These are phyloP conservation scores for Mustela nigripes DNA, from an alignment of 2,113 vertebrate genomes.

Conservation along the genomic window DNA sequence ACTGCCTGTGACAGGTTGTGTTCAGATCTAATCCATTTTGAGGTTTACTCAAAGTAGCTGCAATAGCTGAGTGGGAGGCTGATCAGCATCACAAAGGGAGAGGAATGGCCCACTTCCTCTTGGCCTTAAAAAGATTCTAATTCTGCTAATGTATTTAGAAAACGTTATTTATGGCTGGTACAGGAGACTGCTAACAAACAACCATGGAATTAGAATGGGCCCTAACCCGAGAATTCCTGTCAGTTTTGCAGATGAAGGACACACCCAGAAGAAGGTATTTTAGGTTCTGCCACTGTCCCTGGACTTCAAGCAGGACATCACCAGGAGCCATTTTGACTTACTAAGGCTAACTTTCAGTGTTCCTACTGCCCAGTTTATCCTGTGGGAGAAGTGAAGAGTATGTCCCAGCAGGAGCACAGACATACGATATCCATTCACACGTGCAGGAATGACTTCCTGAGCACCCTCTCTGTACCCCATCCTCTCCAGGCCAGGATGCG, in stretches of 20 bases:
- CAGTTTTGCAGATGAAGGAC: background rate
- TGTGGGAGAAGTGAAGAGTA: background rate
- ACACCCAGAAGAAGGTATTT: background rate
- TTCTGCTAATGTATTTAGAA: slow-evolving; percentile 48
- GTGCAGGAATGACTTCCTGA: background rate
- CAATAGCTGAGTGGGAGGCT: background rate
- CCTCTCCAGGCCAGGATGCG: background rate
- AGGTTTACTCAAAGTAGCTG: background rate
- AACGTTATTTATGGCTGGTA: background rate
- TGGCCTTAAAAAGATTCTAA: slow-evolving; percentile 37
- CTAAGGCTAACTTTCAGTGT: background rate
- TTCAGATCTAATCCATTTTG: background rate
- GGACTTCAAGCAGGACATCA: background rate
- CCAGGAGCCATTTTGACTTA: background rate
- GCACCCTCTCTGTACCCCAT: background rate
- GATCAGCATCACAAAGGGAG: slow-evolving; percentile 68
- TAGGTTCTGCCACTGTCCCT: background rate
- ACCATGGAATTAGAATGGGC: background rate
- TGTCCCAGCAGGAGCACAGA: background rate
- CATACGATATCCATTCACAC: background rate
- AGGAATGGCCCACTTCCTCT: slow-evolving; percentile 38
- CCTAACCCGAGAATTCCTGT: background rate
- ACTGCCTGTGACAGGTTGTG: slow-evolving; percentile 23
- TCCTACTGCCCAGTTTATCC: background rate
- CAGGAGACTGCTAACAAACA: background rate